Percentiles rank a stretch among this genome's conserved stretches.
Conservation (phyloP, 2,113 vertebrate genomes). For the Aix galericulata region DNA sequence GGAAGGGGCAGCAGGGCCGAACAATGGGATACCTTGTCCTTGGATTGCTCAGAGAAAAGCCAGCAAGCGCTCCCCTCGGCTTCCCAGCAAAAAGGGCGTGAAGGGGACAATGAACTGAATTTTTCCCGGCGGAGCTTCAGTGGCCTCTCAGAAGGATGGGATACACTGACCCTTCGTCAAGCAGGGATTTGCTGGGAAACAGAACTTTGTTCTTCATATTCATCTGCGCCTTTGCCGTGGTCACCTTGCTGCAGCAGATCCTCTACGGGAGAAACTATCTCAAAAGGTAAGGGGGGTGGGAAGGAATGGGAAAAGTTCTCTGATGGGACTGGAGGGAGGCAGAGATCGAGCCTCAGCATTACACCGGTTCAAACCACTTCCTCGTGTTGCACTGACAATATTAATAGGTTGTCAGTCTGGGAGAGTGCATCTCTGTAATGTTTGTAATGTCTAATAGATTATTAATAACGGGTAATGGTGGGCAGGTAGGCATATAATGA, state of each 20-base stretch:
- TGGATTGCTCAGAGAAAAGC: slow-evolving; percentile 30
- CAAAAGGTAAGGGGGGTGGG: slow-evolving; percentile 84
- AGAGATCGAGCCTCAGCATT: neutral
- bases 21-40: slow-evolving; percentile 66
- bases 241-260: slow-evolving; percentile 96
- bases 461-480: neutral
- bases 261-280: slow-evolving; percentile 97
- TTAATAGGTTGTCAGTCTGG: neutral
- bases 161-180: slow-evolving; percentile 90
- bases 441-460: neutral
- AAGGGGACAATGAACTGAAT: slow-evolving; percentile 70
- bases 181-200: slow-evolving; percentile 93
- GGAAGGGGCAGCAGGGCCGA: slow-evolving; percentile 29
- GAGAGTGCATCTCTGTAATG: neutral
- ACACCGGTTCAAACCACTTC: neutral
- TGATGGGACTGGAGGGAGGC: neutral
- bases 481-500: neutral
- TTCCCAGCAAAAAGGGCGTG: slow-evolving; percentile 42
- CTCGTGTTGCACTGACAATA: neutral
- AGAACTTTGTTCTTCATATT: slow-evolving; percentile 98
- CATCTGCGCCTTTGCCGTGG: slow-evolving; percentile 97
- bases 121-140: slow-evolving; percentile 24
- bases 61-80: neutral
- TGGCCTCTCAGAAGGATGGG: slow-evolving; percentile 81
- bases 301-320: neutral